Evolutionary conservation across 2,113 vertebrate genomes (phyloP), one percentile per base, ranked within the genome.

Genomic region (Galeopterus variegatus): DNA sequence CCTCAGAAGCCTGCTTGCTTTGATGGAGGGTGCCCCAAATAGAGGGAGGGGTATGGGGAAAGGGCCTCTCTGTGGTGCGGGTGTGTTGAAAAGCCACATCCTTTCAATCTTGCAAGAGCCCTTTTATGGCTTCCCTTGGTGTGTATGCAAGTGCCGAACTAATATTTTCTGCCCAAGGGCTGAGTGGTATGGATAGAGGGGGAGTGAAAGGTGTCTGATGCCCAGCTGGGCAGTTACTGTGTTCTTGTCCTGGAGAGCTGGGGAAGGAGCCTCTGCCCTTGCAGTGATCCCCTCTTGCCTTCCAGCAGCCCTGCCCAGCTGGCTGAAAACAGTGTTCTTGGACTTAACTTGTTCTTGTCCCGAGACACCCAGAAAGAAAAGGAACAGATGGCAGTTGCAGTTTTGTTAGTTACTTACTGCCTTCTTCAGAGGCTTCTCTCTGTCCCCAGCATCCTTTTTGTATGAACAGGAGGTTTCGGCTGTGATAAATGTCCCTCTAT

Each of bases 41-140:
- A 50, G 72, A 33, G 75, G 86, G 54, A 62, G n/a, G 70, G 31
- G 1, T 54, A 45, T 64, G 77, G 88, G 85, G 41, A 72, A 79
- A 81, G 73, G 28, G 76, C 45, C 77, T 67, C 70, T 76, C 21
- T 2, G 1, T 50, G 77, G 19, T 19, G 23, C 21, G 6, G 15
- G 41, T 52, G 45, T 94, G n/a, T 86, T 75, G 72, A 88, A 82
- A 97, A 96, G 85, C 90, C 93, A 95, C 82, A 94, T 95, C 94
- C 97, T 96, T 96, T 93, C 60, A 88, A 73, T 50, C 64, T 94
- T 86, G 69, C 88, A 90, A 58, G 89, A 92, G 21, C 90, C 50
- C 77, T 64, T 81, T 96, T 82, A 86, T 86, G 86, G 76, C 95
- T 85, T 85, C 90, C 88, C 70, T 97, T 5, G 2, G 41, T 19